A percentile compares a stretch with the other conserved stretches of the same genome.
phyloP scores from a whole-genome alignment of 2,888 invertebrate species.

The Bhutanitis thaidina region DNA sequence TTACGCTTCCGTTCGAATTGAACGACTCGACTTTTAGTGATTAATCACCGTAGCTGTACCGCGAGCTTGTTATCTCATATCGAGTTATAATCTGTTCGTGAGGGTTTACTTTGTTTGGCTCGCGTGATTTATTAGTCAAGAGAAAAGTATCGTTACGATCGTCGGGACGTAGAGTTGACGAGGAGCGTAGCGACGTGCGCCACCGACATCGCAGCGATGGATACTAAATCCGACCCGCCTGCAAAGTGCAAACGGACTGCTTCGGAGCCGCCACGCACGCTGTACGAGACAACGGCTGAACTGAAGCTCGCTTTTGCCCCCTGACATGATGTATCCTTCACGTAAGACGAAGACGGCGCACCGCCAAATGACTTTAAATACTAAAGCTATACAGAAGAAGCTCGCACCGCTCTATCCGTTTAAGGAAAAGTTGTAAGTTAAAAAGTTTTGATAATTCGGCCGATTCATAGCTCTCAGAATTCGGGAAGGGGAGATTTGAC shows the following conservation, averaged over 20 bases:
- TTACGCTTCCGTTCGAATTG: conserved; percentile 53
- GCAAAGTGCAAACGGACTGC: conserved; percentile 32
- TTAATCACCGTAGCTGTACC: conserved; percentile 59
- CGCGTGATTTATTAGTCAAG: conserved; percentile 67
- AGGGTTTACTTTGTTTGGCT: conserved; percentile 59
- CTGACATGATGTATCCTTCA: conserved; percentile 31
- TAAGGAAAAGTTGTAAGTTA: conserved; percentile 73
- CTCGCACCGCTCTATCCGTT: conserved; percentile 51
- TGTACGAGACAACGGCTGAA: conserved; percentile 42
- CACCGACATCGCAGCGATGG: conserved; percentile 64
- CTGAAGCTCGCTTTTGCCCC: conserved; percentile 42
- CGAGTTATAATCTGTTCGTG: conserved; percentile 66
- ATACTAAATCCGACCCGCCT: conserved; percentile 45
- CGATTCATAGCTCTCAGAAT: conserved; percentile 46
- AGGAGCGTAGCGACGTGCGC: conserved; percentile 54
- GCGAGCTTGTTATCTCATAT: conserved; percentile 65
- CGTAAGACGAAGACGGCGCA: conserved; percentile 54
- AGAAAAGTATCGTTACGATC: conserved; percentile 63
- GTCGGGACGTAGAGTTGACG: conserved; percentile 47
- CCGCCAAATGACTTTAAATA: conserved; percentile 31
- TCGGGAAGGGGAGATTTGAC: conserved; percentile 63
- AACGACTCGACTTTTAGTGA: conserved; percentile 52
- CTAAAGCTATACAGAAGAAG: conserved; percentile 56
- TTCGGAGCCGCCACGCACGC: conserved; percentile 47
- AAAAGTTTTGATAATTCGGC: conserved; percentile 76